phyloP scores from a whole-genome alignment of 2,888 invertebrate species.

The Agrochola macilenta region DNA sequence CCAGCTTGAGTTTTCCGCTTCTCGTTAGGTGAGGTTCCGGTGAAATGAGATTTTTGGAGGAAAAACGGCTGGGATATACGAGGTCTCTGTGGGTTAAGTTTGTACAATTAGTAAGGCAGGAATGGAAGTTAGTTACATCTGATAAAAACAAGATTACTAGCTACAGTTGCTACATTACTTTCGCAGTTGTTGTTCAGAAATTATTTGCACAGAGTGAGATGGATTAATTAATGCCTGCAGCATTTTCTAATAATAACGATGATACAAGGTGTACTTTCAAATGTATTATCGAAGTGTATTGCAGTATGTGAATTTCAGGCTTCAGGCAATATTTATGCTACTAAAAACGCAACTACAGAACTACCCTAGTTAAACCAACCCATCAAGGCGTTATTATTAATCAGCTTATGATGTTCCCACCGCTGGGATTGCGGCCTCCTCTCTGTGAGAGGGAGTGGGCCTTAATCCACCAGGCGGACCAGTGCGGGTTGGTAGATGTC shows the following conservation, averaged over 20 bases:
- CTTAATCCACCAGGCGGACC: too few species aligned
- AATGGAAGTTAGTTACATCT: slow-evolving; percentile 22
- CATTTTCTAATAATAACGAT: background rate
- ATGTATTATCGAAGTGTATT: background rate
- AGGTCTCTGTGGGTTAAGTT: slow-evolving; percentile 42
- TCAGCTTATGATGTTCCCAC: too few species aligned
- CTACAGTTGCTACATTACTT: background rate
- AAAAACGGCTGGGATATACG: slow-evolving; percentile 42
- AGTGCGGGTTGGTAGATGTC: too few species aligned
- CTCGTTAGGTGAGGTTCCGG: slow-evolving; percentile 41
- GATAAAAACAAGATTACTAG: slow-evolving; percentile 39
- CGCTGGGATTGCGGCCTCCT: too few species aligned
- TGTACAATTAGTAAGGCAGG: slow-evolving; percentile 41
- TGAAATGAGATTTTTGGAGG: slow-evolving; percentile 51
- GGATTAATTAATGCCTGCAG: background rate
- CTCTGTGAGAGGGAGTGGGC: too few species aligned
- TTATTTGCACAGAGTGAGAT: background rate
- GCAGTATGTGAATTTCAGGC: too few species aligned
- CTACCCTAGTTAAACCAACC: background rate
- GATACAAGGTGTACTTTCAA: background rate
- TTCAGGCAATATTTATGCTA: background rate
- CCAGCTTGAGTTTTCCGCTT: slow-evolving; percentile 34
- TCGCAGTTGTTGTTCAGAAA: slow-evolving; percentile 11
- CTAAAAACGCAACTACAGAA: background rate
- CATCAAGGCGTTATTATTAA: too few species aligned